Conservation (phyloP, 2,888 invertebrate species). For the Morpho helenor region DNA sequence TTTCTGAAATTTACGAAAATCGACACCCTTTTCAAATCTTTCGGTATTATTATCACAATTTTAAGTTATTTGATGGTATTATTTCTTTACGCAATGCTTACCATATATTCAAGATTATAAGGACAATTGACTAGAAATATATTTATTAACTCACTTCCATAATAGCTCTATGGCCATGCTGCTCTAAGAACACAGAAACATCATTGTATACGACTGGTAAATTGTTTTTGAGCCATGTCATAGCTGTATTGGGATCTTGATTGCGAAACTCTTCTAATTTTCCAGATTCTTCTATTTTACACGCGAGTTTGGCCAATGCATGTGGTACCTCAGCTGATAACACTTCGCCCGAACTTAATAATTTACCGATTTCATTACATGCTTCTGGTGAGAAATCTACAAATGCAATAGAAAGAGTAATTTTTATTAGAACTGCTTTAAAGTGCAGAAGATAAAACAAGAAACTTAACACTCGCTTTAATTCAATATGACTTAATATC, state of each 20-base stretch:
- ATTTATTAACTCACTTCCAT: conserved; percentile 74
- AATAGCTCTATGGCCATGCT: conserved; percentile 85
- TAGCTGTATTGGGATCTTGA: conserved; percentile 66
- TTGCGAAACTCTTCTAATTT: conserved; percentile 67
- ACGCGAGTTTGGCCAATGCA: conserved; percentile 64
- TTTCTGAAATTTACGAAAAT: too few species aligned
- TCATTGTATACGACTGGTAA: conserved; percentile 63
- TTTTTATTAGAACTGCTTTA: too few species aligned
- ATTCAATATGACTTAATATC: too few species aligned
- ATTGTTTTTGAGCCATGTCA: conserved; percentile 79
- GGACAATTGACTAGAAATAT: neutral
- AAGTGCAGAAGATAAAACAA: too few species aligned
- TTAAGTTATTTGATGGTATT: too few species aligned
- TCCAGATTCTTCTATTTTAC: conserved; percentile 58
- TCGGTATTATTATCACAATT: too few species aligned
- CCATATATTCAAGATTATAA: too few species aligned
- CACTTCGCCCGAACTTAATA: conserved; percentile 85
- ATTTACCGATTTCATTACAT: conserved; percentile 82
- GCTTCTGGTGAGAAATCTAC: conserved; percentile 82
- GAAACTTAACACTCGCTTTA: too few species aligned
- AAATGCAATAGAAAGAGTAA: conserved; percentile 13
- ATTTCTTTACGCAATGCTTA: too few species aligned
- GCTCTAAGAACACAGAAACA: conserved; percentile 79
- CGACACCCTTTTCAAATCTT: too few species aligned
- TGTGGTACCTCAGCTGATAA: conserved; percentile 87